Base-by-base conservation (phyloP, 2,797 vertebrate species). In the Momotus momota region DNA sequence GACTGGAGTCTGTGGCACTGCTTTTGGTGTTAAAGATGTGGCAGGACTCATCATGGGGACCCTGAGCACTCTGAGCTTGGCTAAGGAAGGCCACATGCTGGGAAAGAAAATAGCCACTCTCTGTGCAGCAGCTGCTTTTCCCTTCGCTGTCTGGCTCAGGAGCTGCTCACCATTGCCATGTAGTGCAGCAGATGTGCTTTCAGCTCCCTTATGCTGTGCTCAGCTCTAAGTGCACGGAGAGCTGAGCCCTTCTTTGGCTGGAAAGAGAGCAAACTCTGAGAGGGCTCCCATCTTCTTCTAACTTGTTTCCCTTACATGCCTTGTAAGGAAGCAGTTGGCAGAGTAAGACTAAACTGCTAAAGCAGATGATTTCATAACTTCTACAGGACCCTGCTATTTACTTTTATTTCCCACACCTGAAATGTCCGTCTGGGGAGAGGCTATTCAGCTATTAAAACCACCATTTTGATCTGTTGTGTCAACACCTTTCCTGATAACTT, bases 241-340 rank as follows among this genome's bases (percentile, higher is more conserved):
- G 14, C n/a, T 12, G 65, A 18, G 20, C 7, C 52, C 33, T 14
- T 5, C 65, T 14, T 8, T 3, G 12, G 15, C 52, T 55, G 21
- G 4, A 21, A 4, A 35, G 3, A 58, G 31, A 77, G 29, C 40
- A 40, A 10, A 6, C n/a, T 41, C 51, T 0, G 0, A 14, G 33
- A 21, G 10, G 17, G 8, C 13, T 26, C 19, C 40, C 7, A 5
- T 43, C 35, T 21, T 17, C 29, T n/a, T 16, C 29, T n/a, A 31
- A 14, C 51, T 55, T 45, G 22, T 0, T 35, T 69, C 54, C n/a
- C 29, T 21, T 5, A 2, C 0, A 0, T 12, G 12, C 9, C 12
- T 48, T 20, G 33, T 46, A 78, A 23, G 26, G 54, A 8, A 72
- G 52, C 38, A 84, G 62, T 19, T 81, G 48, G 6, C 26, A 78